These are phyloP conservation scores for Fragum whitleyi DNA, from an alignment of 2,888 invertebrate species.

Conservation along the genomic window DNA sequence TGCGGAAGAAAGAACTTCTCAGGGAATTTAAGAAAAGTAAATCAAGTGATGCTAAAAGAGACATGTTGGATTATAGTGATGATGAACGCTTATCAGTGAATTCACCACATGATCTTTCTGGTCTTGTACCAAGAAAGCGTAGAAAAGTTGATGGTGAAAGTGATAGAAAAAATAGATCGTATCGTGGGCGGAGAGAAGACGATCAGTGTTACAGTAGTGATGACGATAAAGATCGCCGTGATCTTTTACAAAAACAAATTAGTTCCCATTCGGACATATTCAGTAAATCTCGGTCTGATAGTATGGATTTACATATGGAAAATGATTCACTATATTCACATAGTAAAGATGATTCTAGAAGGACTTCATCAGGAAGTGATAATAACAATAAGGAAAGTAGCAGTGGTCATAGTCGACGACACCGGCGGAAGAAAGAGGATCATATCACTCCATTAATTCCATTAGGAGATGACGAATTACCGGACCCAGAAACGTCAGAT, in stretches of 20 bases:
- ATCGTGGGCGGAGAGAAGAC: slow-evolving; percentile 68
- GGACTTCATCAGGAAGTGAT: slow-evolving; percentile 66
- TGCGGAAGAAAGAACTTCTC: slow-evolving; percentile 70
- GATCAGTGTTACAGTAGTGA: slow-evolving; percentile 75
- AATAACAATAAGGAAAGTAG: slow-evolving; percentile 54
- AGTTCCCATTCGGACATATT: slow-evolving; percentile 62
- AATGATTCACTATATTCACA: slow-evolving; percentile 56
- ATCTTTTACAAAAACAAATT: slow-evolving; percentile 59
- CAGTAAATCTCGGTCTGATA: slow-evolving; percentile 48
- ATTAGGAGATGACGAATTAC: slow-evolving; percentile 68
- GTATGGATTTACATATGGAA: slow-evolving; percentile 57
- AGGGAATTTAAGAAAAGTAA: slow-evolving; percentile 66
- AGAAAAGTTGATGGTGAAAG: slow-evolving; percentile 69
- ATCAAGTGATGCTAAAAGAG: slow-evolving; percentile 59
- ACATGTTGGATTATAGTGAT: slow-evolving; percentile 70
- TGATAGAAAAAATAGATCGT: slow-evolving; percentile 68
- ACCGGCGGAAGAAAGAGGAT: slow-evolving; percentile 66
- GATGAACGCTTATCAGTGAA: slow-evolving; percentile 68
- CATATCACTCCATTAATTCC: slow-evolving; percentile 71
- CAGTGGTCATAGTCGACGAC: slow-evolving; percentile 47
- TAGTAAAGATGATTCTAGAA: slow-evolving; percentile 57
- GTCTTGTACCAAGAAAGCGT: slow-evolving; percentile 76
- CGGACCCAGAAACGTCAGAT: slow-evolving; percentile 69
- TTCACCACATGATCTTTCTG: slow-evolving; percentile 76
- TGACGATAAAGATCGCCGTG: slow-evolving; percentile 70